Evolutionary conservation across 2,797 vertebrate species (phyloP).

Genomic region (Gambelia wislizenii): DNA sequence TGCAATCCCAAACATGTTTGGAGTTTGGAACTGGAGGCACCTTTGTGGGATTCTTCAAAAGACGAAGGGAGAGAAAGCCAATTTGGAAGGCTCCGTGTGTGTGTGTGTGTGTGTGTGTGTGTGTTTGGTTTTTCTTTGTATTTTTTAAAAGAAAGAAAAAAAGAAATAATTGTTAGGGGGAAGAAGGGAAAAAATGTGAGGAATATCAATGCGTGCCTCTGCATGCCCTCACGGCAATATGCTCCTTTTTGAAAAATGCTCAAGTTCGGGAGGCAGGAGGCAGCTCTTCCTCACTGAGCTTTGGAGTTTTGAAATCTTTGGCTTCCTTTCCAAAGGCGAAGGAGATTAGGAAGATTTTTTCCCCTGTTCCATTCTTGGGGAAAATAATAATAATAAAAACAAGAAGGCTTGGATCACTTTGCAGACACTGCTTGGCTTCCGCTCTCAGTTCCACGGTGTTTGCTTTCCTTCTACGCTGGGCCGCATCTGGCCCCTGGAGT

Average conservation of each 20-base stretch:
- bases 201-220: conserved; percentile 25
- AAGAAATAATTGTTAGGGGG: conserved; percentile 33
- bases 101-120: not conserved
- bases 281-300: not conserved
- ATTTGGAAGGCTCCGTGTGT: not conserved
- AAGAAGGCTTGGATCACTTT: too few relatives aligned
- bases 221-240: not conserved
- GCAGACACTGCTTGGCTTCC: not conserved
- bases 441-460: too few relatives aligned
- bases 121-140: not conserved
- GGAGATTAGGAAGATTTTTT: not conserved
- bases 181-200: conserved; percentile 29
- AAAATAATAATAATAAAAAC: too few relatives aligned
- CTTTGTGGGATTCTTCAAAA: not conserved
- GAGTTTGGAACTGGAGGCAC: not conserved
- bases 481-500: too few relatives aligned
- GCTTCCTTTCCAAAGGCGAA: not conserved
- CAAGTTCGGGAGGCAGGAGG: not conserved
- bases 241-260: not conserved
- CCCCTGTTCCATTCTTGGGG: too few relatives aligned
- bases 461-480: too few relatives aligned
- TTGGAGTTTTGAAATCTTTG: not conserved
- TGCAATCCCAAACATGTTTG: not conserved
- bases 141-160: not conserved
- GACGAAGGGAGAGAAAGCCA: not conserved